phyloP scores from a whole-genome alignment of 35 echinoderm and acorn worm genomes.

The Apostichopus californicus region DNA sequence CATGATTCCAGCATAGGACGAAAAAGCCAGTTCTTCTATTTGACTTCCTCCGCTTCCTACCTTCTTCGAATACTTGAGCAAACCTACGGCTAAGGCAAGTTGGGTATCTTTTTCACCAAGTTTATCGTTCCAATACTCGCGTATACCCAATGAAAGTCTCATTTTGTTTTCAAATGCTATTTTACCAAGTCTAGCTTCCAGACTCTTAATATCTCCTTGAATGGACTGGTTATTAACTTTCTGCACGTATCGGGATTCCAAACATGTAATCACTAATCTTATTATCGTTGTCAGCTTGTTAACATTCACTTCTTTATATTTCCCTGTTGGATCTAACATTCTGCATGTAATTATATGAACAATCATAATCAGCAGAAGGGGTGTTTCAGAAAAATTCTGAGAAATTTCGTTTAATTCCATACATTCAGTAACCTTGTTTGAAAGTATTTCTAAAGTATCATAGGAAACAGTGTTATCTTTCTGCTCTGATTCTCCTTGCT shows the following conservation, averaged over 20 bases:
- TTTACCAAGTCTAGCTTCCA: not conserved
- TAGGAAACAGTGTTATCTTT: not conserved
- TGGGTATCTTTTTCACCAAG: not conserved
- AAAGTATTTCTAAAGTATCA: not conserved
- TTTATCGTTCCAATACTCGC: not conserved
- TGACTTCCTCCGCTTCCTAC: not conserved
- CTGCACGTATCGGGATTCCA: constrained; percentile 38
- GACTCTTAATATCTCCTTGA: not conserved
- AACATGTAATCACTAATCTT: not conserved
- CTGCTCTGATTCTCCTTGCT: not conserved
- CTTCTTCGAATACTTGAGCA: not conserved
- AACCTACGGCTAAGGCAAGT: not conserved
- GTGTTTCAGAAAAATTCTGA: not conserved
- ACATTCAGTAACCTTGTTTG: not conserved
- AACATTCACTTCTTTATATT: not conserved
- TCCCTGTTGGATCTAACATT: constrained; percentile 2
- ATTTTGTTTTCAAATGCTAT: not conserved
- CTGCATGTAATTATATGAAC: constrained; percentile 14
- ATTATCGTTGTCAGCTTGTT: constrained; percentile 18
- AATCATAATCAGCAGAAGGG: constrained; percentile 29
- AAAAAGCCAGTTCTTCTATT: not conserved
- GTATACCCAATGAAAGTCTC: not conserved
- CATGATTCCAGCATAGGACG: not conserved
- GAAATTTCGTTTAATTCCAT: constrained; percentile 1
- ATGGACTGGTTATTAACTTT: not conserved